phyloP scores from a whole-genome alignment of 30 jellyfish, hydroid and myxozoan genomes.

The Hydractinia symbiolongicarpus region DNA sequence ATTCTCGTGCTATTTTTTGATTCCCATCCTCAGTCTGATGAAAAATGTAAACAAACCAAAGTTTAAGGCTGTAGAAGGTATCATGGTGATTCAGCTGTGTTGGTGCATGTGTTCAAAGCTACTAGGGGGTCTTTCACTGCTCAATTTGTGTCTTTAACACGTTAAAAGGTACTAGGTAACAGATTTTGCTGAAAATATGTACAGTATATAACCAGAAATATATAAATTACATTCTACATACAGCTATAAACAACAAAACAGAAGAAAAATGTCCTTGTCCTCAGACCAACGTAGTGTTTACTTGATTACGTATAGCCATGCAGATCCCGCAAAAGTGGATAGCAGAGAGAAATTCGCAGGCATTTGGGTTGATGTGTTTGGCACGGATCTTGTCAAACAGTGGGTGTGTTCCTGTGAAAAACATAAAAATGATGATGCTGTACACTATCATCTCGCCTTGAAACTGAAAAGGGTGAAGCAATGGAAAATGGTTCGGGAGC shows the following conservation, averaged over 20 bases:
- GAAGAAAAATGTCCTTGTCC: neutral
- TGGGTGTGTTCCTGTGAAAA: slow-evolving; percentile 11
- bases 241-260: neutral
- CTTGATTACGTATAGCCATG: neutral
- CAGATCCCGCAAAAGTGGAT: neutral
- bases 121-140: neutral
- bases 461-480: neutral
- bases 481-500: neutral
- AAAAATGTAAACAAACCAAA: no score
- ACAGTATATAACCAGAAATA: neutral
- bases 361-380: neutral
- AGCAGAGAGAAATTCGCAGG: slow-evolving; percentile 4
- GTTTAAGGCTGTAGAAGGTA: no score
- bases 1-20: neutral
- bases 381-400: no score
- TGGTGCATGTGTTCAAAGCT: neutral
- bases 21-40: no score
- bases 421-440: neutral
- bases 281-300: slow-evolving; percentile 1
- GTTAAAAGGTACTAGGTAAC: no score
- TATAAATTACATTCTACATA: neutral
- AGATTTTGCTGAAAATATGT: no score
- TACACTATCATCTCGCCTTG: slow-evolving; percentile 6
- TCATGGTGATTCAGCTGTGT: no score
- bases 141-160: neutral